Evolutionary conservation across 2,113 vertebrate species (phyloP).

Genomic region (Ammodytes dubius): DNA sequence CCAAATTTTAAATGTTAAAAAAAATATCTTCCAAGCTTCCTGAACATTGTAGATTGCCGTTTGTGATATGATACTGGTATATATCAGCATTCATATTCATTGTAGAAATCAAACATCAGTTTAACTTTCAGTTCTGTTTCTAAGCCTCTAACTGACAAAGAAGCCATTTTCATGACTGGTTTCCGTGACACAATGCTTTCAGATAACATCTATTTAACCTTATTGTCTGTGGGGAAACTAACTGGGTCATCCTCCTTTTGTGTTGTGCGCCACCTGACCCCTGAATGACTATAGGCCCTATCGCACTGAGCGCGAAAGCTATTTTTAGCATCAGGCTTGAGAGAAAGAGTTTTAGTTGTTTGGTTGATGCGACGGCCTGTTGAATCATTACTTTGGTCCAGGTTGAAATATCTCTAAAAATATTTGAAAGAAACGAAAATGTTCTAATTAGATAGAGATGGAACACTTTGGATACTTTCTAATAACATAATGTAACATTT

Average conservation of each 20-base stretch:
- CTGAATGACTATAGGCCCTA: neutral
- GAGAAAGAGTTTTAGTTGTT: neutral
- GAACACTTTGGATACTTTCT: too few relatives aligned
- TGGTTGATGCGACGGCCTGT: neutral
- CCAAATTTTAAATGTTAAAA: neutral
- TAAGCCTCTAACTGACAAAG: neutral
- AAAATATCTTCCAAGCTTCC: too few relatives aligned
- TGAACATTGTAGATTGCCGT: neutral
- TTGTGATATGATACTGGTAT: too few relatives aligned
- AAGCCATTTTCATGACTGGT: neutral
- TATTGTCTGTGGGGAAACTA: slow-evolving; percentile 5
- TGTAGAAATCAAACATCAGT: neutral
- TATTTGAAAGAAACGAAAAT: neutral
- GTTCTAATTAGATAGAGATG: neutral
- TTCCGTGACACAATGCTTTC: neutral
- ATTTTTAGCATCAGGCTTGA: neutral
- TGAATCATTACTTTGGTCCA: neutral
- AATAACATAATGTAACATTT: too few relatives aligned
- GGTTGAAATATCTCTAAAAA: neutral
- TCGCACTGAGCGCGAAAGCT: neutral
- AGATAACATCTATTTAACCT: neutral
- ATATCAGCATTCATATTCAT: too few relatives aligned
- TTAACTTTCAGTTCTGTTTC: neutral
- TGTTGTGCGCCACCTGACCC: slow-evolving; percentile 6
- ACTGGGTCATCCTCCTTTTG: neutral